Conservation (phyloP, 2,797 vertebrate genomes). For the Crypturellus tataupa region DNA sequence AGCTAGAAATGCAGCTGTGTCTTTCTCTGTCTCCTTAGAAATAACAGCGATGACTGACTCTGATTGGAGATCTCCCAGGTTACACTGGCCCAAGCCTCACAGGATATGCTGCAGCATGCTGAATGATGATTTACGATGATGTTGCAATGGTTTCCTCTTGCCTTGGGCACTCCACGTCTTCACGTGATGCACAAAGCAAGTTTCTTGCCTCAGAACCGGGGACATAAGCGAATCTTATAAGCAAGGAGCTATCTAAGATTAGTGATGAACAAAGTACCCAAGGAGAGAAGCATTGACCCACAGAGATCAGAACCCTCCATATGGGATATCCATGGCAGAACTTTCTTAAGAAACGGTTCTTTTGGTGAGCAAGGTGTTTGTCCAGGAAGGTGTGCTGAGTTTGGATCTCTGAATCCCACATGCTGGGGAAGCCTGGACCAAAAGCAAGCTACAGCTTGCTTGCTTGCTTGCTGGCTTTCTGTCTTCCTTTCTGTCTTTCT, state of each 20-base stretch:
- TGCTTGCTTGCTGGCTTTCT: neutral
- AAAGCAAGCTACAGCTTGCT: neutral
- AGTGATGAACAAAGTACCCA: neutral
- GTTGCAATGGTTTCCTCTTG: neutral
- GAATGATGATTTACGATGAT: neutral
- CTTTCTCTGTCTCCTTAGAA: neutral
- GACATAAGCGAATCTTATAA: neutral
- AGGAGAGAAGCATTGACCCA: neutral
- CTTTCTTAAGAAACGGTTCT: neutral
- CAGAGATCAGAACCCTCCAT: neutral
- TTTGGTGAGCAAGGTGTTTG: neutral
- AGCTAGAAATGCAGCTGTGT: neutral
- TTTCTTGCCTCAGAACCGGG: neutral
- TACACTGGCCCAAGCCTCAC: neutral
- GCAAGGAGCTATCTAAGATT: neutral
- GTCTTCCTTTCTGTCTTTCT: too few relatives aligned
- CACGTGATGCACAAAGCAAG: neutral
- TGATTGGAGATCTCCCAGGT: neutral
- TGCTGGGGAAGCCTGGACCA: neutral
- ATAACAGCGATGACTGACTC: neutral
- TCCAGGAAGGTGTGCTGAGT: neutral
- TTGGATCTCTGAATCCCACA: neutral
- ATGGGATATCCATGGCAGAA: neutral
- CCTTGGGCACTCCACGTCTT: neutral
- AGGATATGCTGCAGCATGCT: neutral